phyloP scores from a whole-genome alignment of 1,140 invertebrate genomes.

The Conus ventricosus region DNA sequence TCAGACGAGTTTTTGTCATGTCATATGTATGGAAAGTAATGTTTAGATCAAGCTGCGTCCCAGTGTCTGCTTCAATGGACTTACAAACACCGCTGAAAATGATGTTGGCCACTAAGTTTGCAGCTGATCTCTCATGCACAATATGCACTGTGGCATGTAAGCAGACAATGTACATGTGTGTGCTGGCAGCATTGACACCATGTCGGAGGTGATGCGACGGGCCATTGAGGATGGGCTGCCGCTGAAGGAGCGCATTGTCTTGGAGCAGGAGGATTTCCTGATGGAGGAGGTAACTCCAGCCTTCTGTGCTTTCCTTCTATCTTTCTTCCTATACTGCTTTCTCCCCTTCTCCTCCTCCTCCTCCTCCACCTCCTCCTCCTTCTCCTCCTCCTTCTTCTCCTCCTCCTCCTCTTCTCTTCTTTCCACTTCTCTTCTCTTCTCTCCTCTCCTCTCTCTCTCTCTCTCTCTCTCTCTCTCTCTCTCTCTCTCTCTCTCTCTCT shows the following conservation, averaged over 20 bases:
- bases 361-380: not conserved
- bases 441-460: not conserved
- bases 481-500: not conserved
- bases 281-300: constrained; percentile 51
- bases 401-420: too few relatives aligned
- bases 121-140: too few relatives aligned
- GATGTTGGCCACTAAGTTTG: too few relatives aligned
- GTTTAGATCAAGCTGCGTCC: too few relatives aligned
- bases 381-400: not conserved
- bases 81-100: too few relatives aligned
- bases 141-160: too few relatives aligned
- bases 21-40: too few relatives aligned
- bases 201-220: constrained; percentile 69
- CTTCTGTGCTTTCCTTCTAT: not conserved
- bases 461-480: not conserved
- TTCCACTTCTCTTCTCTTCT: not conserved
- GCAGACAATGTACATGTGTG: not conserved
- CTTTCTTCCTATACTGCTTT: not conserved
- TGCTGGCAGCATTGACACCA: constrained; percentile 71
- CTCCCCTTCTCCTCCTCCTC: not conserved
- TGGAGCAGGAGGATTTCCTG: constrained; percentile 71
- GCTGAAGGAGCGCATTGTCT: constrained; percentile 66
- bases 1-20: too few relatives aligned
- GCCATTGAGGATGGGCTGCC: constrained; percentile 68
- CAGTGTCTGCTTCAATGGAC: too few relatives aligned